Evolutionary conservation across 64 coral and sea anemone genomes (phyloP).

Genomic region (Dendronephthya gigantea): DNA sequence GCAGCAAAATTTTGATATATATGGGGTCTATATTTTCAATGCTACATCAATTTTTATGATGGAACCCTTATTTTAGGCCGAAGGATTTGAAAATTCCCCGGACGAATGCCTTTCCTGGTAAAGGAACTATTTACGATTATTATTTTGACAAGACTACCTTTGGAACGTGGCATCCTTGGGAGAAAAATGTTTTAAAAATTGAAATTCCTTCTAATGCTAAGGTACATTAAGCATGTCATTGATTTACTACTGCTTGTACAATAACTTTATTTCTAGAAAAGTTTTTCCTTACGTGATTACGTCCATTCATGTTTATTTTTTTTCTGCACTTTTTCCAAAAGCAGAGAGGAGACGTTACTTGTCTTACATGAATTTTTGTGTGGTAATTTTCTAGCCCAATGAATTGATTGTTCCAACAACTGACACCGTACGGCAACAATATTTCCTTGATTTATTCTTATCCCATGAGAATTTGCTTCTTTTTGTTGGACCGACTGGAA

Average conservation of each 20-base stretch:
- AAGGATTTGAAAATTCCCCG: conserved; percentile 88
- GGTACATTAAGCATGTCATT: conserved; percentile 48
- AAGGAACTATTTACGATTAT: conserved; percentile 89
- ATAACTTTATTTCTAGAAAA: no score
- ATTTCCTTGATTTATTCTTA: conserved; percentile 72
- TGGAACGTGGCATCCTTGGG: conserved; percentile 96
- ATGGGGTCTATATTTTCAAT: no score
- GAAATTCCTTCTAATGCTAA: conserved; percentile 65
- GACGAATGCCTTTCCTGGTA: conserved; percentile 76
- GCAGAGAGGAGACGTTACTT: not conserved
- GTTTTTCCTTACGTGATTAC: no score
- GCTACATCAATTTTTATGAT: no score
- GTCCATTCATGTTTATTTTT: no score
- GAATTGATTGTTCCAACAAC: conserved; percentile 88
- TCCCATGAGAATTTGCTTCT: conserved; percentile 60
- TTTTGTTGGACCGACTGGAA: conserved; percentile 85
- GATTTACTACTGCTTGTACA: no score
- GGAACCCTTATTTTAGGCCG: conserved; percentile 67
- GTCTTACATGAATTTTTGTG: not conserved
- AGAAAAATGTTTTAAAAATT: conserved; percentile 61
- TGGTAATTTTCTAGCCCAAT: conserved; percentile 38
- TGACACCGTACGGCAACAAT: conserved; percentile 87
- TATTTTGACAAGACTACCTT: conserved; percentile 91
- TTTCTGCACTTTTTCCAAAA: not conserved
- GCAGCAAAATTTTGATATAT: no score